A percentile compares a stretch with the other conserved stretches of the same genome.
phyloP scores from a whole-genome alignment of 37 sponge, comb jelly and placozoan species.

The Diacarnus erythraeanus region DNA sequence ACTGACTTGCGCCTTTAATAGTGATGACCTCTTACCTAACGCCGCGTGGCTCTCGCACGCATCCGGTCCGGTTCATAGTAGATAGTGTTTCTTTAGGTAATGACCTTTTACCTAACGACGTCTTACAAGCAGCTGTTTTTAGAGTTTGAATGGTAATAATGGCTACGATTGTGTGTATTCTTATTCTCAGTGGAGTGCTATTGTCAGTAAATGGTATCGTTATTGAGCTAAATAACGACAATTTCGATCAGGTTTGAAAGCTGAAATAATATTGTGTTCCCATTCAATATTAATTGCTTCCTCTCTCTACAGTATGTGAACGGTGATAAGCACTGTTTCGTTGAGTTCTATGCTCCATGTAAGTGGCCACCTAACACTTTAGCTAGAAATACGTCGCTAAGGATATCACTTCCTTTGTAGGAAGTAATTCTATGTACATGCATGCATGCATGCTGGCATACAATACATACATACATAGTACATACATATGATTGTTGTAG shows the following conservation, averaged over 20 bases:
- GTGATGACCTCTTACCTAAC: too few species aligned
- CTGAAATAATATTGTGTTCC: not conserved
- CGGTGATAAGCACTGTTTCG: conserved; percentile 87
- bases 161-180: not conserved
- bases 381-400: too few species aligned
- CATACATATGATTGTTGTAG: conserved; percentile 19
- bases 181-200: not conserved
- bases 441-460: not conserved
- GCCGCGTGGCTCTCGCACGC: too few species aligned
- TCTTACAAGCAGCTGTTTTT: too few species aligned
- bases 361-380: conserved; percentile 17
- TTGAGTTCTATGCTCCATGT: conserved; percentile 98
- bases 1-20: too few species aligned
- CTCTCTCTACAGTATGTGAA: conserved; percentile 69
- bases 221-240: conserved; percentile 64
- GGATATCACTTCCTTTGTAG: too few species aligned
- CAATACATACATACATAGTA: not conserved
- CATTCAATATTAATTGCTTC: not conserved
- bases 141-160: not conserved
- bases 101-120: too few species aligned
- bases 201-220: conserved; percentile 44
- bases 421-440: not conserved
- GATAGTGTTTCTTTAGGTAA: too few species aligned
- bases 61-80: too few species aligned
- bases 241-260: conserved; percentile 87